These are phyloP conservation scores for Apodemia zela DNA, from an alignment of 2,888 invertebrate species.

Conservation along the genomic window DNA sequence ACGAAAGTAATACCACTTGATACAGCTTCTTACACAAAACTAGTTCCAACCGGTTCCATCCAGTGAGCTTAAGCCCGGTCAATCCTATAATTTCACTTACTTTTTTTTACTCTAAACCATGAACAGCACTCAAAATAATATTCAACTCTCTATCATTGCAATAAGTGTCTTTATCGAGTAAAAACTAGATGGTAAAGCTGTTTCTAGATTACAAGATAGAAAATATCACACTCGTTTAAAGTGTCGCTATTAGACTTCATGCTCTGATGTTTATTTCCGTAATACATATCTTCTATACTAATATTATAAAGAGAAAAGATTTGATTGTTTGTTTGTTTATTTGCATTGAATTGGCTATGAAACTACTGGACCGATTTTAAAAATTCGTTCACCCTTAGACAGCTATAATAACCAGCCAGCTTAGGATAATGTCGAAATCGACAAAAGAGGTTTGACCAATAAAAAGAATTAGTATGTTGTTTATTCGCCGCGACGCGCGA, in stretches of 20 bases:
- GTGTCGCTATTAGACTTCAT: background rate
- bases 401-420: no score
- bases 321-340: no score
- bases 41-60: slow-evolving; percentile 42
- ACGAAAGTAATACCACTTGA: slow-evolving; percentile 32
- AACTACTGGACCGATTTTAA: no score
- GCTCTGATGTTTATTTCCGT: background rate
- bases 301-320: no score
- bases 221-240: background rate
- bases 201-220: slow-evolving; percentile 1
- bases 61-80: slow-evolving; percentile 37
- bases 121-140: background rate
- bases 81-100: slow-evolving; percentile 55
- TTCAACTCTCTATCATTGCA: background rate
- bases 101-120: slow-evolving; percentile 33
- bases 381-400: no score
- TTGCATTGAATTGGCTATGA: no score
- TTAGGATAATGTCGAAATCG: no score
- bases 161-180: background rate
- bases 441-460: no score
- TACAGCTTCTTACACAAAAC: slow-evolving; percentile 30
- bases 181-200: background rate
- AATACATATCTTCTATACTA: background rate
- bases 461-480: no score
- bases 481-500: no score